Conservation (phyloP, 2,797 vertebrate species). For the Crenichthys baileyi region DNA sequence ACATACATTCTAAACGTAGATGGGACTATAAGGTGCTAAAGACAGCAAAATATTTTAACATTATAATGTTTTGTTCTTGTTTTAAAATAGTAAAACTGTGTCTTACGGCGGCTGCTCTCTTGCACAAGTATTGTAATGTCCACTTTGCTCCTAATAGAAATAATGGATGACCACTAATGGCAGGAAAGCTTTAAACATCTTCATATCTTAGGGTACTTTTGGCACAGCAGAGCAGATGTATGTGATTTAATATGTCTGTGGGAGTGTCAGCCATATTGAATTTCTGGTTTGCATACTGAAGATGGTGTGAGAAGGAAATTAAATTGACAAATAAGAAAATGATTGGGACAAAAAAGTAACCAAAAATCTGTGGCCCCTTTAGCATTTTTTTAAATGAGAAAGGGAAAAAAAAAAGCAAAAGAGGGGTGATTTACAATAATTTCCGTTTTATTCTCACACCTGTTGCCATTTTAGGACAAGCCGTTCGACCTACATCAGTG, state of each 20-base stretch:
- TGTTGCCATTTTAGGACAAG: conserved; percentile 41
- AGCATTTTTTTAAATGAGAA: background rate
- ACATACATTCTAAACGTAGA: background rate
- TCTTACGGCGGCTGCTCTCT: background rate
- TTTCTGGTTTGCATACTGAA: conserved; percentile 33
- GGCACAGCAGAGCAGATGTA: no score
- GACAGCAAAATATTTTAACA: background rate
- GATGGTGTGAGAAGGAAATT: conserved; percentile 16
- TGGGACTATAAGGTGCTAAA: background rate
- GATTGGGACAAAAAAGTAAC: conserved; percentile 19
- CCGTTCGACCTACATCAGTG: conserved; percentile 47
- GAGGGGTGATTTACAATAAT: no score
- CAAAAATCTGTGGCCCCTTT: background rate
- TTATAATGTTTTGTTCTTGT: background rate
- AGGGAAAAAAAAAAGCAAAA: conserved; percentile 16
- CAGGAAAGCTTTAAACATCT: background rate
- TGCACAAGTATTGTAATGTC: background rate
- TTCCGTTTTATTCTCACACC: conserved; percentile 71
- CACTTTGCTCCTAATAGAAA: background rate
- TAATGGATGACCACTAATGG: background rate
- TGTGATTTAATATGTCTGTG: background rate
- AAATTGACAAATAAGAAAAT: conserved; percentile 38
- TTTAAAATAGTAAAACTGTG: background rate
- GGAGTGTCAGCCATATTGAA: conserved; percentile 40
- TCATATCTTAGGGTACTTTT: no score